These are phyloP conservation scores for Drosophila truncata DNA, from an alignment of 1,140 invertebrate genomes.

Conservation along the genomic window DNA sequence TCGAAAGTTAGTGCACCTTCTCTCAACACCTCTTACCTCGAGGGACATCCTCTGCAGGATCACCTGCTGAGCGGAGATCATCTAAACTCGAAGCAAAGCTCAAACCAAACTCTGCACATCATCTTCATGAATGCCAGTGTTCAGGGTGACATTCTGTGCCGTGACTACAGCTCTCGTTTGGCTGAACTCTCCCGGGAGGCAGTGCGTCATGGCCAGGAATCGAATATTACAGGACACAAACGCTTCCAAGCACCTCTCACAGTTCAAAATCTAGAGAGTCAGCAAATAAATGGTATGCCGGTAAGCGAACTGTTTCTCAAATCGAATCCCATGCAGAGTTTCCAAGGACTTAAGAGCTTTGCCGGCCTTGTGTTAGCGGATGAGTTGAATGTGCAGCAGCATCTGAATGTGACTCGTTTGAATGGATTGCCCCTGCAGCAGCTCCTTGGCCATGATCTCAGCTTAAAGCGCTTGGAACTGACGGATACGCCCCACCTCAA, in stretches of 20 bases:
- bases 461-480: conserved; percentile 58
- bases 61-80: conserved; percentile 50
- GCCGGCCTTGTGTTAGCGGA: conserved; percentile 35
- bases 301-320: conserved; percentile 49
- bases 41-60: conserved; percentile 51
- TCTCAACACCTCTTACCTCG: conserved; percentile 43
- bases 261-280: conserved; percentile 27
- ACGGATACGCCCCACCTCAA: conserved; percentile 24
- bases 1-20: conserved; percentile 47
- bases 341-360: conserved; percentile 42
- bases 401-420: conserved; percentile 33
- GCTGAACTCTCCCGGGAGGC: conserved; percentile 42
- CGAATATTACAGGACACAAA: conserved; percentile 60
- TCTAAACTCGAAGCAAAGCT: too few relatives aligned
- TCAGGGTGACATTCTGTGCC: conserved; percentile 54
- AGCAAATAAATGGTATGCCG: conserved; percentile 40
- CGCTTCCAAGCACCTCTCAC: conserved; percentile 54
- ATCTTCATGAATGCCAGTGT: conserved; percentile 68
- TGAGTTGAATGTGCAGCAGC: conserved; percentile 12
- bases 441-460: conserved; percentile 50
- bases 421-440: conserved; percentile 55
- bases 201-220: conserved; percentile 62
- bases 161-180: conserved; percentile 55
- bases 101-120: conserved; percentile 38
- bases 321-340: conserved; percentile 22